Percentiles rank a stretch among this genome's conserved stretches.
phyloP scores from a whole-genome alignment of 1,140 invertebrate species.

The Palaemon carinicauda region DNA sequence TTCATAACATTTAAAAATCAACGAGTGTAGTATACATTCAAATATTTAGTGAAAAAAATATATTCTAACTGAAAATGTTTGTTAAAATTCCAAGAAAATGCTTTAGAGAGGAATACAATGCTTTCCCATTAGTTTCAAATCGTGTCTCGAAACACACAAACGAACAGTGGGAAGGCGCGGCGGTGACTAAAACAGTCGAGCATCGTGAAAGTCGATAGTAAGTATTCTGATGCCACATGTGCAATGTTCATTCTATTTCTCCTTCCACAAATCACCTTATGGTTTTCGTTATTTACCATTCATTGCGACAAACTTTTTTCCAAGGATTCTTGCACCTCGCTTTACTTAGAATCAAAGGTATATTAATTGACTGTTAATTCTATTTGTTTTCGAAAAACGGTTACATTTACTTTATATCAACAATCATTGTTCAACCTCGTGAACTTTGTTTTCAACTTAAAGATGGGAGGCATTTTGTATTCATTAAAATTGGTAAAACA shows the following conservation, averaged over 20 bases:
- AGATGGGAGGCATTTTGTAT: too few relatives aligned
- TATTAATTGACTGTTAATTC: not conserved
- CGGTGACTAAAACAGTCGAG: not conserved
- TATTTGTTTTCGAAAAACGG: not conserved
- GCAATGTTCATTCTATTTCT: not conserved
- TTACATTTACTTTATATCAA: too few relatives aligned
- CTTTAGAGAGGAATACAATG: too few relatives aligned
- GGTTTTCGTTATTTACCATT: slow-evolving; percentile 13
- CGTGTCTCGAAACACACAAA: too few relatives aligned
- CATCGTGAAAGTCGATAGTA: not conserved
- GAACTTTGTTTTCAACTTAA: too few relatives aligned
- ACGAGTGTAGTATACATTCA: too few relatives aligned
- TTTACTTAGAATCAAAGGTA: not conserved
- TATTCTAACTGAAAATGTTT: too few relatives aligned
- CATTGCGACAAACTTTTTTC: slow-evolving; percentile 38
- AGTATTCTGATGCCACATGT: not conserved
- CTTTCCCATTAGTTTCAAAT: too few relatives aligned
- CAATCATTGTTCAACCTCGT: too few relatives aligned
- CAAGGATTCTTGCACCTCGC: not conserved
- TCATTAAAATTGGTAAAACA: not conserved
- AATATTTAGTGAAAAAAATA: too few relatives aligned
- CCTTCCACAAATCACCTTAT: not conserved
- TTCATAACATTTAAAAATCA: too few relatives aligned
- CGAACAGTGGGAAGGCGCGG: not conserved
- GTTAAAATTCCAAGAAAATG: too few relatives aligned